Conservation (phyloP, 2,113 vertebrate genomes). For the Nycticorax nycticorax region DNA sequence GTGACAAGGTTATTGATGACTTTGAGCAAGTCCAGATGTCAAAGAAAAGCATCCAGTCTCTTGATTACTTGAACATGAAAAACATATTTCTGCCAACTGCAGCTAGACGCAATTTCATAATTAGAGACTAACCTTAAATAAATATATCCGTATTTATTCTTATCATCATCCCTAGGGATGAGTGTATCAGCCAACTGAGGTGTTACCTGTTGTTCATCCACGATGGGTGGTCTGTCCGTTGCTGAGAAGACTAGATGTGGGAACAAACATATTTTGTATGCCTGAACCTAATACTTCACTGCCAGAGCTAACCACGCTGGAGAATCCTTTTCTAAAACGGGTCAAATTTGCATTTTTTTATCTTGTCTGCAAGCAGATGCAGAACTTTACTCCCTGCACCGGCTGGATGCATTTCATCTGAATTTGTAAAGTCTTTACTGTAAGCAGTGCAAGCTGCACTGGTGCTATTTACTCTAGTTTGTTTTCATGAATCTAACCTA, state of each 20-base stretch:
- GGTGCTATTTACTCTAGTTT: neutral
- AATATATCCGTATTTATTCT: neutral
- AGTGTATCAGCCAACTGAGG: neutral
- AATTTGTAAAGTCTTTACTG: too few species aligned
- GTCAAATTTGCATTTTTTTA: neutral
- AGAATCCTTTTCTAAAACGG: neutral
- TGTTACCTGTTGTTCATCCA: neutral
- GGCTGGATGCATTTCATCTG: neutral
- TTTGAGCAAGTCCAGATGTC: neutral
- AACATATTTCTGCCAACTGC: neutral
- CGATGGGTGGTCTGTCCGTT: neutral
- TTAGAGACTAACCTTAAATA: neutral
- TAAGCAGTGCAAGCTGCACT: neutral
- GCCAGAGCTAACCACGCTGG: neutral
- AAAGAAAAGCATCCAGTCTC: neutral
- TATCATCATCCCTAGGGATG: neutral
- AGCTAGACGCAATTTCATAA: neutral
- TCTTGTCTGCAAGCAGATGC: neutral
- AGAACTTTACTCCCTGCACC: neutral
- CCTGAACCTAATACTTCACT: neutral
- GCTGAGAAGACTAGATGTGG: neutral
- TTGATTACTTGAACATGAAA: neutral
- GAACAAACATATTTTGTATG: fast-evolving
- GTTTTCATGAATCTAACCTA: too few species aligned
- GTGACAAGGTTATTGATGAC: neutral